Conservation (phyloP, 2,113 vertebrate species). For the Pollimyrus isidori region DNA sequence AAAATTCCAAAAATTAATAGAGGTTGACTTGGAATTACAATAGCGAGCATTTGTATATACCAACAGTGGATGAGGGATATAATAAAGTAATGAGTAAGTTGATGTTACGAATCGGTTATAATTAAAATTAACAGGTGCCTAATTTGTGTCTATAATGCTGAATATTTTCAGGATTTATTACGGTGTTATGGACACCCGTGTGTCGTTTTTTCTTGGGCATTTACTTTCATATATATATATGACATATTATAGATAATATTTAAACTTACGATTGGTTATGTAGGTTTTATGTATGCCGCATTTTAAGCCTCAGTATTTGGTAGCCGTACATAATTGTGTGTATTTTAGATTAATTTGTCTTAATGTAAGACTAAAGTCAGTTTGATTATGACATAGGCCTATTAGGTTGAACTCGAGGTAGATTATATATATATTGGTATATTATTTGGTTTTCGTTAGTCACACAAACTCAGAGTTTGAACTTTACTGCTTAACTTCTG, state of each 20-base stretch:
- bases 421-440: not conserved
- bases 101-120: not conserved
- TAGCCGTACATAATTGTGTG: not conserved
- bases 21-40: not conserved
- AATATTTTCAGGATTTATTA: not conserved
- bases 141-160: not conserved
- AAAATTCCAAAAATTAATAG: not conserved
- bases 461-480: not conserved
- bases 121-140: not conserved
- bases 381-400: not conserved
- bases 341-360: not conserved
- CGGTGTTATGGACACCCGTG: not conserved
- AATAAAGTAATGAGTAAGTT: not conserved
- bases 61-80: not conserved
- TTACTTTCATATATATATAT: not conserved
- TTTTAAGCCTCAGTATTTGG: not conserved
- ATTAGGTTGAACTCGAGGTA: not conserved
- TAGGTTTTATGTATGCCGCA: not conserved
- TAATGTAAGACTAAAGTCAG: not conserved
- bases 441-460: not conserved
- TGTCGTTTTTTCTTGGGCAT: not conserved
- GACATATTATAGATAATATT: not conserved
- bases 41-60: not conserved
- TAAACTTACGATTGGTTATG: not conserved
- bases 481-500: not conserved